Evolutionary conservation across 2,113 vertebrate genomes (phyloP), one percentile per base, ranked within the genome.

Genomic region (Albula goreensis): DNA sequence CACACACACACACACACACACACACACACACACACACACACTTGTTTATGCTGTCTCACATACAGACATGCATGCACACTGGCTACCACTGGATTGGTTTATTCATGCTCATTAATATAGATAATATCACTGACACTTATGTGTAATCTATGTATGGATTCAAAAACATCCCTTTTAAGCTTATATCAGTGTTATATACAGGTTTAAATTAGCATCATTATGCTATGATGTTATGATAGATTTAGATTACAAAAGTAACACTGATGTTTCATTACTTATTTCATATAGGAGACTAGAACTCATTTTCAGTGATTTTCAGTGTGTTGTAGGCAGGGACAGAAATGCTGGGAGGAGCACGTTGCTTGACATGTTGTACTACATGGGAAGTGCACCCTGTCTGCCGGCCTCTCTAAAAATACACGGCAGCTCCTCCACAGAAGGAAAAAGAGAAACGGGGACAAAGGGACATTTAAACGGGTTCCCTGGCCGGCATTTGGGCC

Each of bases 291-390:
- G 10, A 74, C 1, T 11, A 8, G 31, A 31, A 31, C 22, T 41
- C 31, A 1, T 41, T 41, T 41, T 41, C 60, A 66, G 17, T 66
- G 60, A 19, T 22, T 66, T 66, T 66, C 60, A 66, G 60, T 66
- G 60, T 22, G 17, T 66, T 66, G 17, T 19, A 66, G 60, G 60
- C 60, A 66, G 60, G 17, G 60, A 66, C 60, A 31, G 80, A 81
- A 81, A 50, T 19, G 53, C 22, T 50, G 53, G 52, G 80, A 85
- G 84, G 84, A 81, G 53, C 78, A n/a, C n/a, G 52, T 53, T 49
- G 84, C 78, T 80, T 78, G 52, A 79, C 84, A 85, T 74, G 78
- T n/a, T 85, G 50, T 85, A 85, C 52, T 56, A 66, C 60, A 19
- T 19, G 52, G 9, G 49, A n/a, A n/a, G 51, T 85, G 84, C 12